Conservation (phyloP, 2,797 vertebrate species). For the Gephyroberyx darwinii region DNA sequence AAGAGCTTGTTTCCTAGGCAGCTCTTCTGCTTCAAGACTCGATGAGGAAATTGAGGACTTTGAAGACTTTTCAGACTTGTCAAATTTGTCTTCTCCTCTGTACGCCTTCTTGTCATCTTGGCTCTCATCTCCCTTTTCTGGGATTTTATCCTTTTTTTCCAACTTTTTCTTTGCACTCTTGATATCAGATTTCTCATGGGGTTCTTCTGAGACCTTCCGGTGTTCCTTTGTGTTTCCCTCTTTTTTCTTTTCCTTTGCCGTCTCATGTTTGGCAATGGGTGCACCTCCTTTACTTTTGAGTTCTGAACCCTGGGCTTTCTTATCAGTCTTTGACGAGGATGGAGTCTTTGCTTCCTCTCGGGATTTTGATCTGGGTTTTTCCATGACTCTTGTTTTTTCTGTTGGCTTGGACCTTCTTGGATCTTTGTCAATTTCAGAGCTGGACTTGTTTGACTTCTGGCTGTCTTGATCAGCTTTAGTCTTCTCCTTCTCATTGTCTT, state of each 20-base stretch:
- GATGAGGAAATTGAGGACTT: constrained; percentile 46
- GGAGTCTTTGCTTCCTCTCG: constrained; percentile 85
- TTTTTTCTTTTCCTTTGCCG: constrained; percentile 84
- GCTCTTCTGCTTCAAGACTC: constrained; percentile 45
- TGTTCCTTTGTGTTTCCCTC: constrained; percentile 83
- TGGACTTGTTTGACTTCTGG: constrained; percentile 79
- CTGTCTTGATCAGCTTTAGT: constrained; percentile 76
- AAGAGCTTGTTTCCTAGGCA: constrained; percentile 21
- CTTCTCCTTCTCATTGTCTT: constrained; percentile 84
- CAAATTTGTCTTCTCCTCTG: constrained; percentile 35
- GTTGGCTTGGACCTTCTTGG: constrained; percentile 76
- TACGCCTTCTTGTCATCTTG: constrained; percentile 62
- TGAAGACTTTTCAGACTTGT: constrained; percentile 60
- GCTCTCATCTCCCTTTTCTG: constrained; percentile 70
- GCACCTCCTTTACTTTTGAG: constrained; percentile 78
- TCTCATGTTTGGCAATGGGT: constrained; percentile 67
- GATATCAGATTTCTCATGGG: constrained; percentile 68
- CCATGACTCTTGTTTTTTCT: constrained; percentile 83
- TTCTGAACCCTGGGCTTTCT: constrained; percentile 79
- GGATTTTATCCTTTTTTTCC: constrained; percentile 83
- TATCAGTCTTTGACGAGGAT: constrained; percentile 80
- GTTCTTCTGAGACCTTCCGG: constrained; percentile 81
- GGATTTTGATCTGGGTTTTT: constrained; percentile 85
- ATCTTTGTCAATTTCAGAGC: constrained; percentile 83
- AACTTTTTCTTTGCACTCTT: constrained; percentile 66